Evolutionary conservation across 2,113 vertebrate genomes (phyloP), one percentile per base, ranked within the genome.

Genomic region (Indicator maculatus): DNA sequence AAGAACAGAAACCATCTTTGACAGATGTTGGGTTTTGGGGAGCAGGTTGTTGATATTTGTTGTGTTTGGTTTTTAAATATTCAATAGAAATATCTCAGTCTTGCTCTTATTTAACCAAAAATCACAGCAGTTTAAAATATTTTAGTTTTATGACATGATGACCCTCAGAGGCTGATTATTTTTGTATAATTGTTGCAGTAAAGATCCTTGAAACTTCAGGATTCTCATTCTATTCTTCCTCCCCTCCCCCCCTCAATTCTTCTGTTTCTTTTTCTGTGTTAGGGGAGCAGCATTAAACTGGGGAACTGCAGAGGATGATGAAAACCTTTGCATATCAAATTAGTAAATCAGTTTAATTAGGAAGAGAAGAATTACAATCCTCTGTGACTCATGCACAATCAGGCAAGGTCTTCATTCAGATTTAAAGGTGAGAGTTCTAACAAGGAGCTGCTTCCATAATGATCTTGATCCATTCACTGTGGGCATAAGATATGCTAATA

Each of bases 311-410:
- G 33, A 83, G 13, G 28, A 55, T 73, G 74, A 71, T 79, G 84
- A 67, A 93, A 93, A 71, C 31, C 41, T 77, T 91, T 95, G 91
- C 85, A 93, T 93, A 93, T 77, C 26, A 86, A 93, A 95, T 91
- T 83, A 96, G 11, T 71, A 93, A 95, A 89, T 83, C 56, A 74
- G 38, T 83, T 93, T 96, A 86, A 93, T 93, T 95, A 96, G 27
- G 19, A 91, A 64, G 28, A 59, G 45, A 84, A 87, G 71, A 88
- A 70, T 83, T 89, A 12, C 73, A 89, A 80, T 67, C 26, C 44
- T 33, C 52, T 16, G 24, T 50, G 80, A 76, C 28, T 86, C 60
- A 56, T 45, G 4, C 67, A 93, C 64, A 96, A 88, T 95, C 89
- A 93, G 33, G 28, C 78, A 93, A 93, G 85, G 82, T 95, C 85